These are phyloP conservation scores for Nannobrachium achirus DNA, from an alignment of 2,113 vertebrate species.

Conservation along the genomic window DNA sequence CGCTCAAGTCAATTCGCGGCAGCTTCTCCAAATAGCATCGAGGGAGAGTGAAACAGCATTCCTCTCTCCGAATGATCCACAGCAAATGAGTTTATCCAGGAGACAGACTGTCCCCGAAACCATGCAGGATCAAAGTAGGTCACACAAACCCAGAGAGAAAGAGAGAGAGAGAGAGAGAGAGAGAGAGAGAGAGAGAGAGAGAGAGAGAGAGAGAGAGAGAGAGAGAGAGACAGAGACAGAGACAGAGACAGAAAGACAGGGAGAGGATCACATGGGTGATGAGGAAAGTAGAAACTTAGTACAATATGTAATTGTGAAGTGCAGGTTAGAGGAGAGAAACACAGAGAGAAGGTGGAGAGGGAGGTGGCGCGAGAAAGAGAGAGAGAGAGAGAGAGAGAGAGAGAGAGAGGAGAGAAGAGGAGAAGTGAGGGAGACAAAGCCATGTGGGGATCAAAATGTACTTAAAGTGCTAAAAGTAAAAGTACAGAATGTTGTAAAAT, in stretches of 20 bases:
- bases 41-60: slow-evolving; percentile 33
- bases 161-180: background rate
- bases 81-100: slow-evolving; percentile 70
- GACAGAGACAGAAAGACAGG: background rate
- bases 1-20: slow-evolving; percentile 13
- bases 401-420: background rate
- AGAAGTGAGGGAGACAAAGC: too few species aligned
- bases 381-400: background rate
- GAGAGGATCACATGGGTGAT: background rate
- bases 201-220: background rate
- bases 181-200: background rate
- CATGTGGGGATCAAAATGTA: too few species aligned
- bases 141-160: slow-evolving; percentile 18
- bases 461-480: too few species aligned
- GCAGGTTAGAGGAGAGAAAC: background rate
- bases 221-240: background rate
- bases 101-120: slow-evolving; percentile 54
- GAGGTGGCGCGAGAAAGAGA: background rate
- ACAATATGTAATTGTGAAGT: too few species aligned
- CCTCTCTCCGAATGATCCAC: slow-evolving; percentile 70
- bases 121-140: slow-evolving; percentile 71
- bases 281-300: background rate
- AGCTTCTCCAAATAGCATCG: slow-evolving; percentile 42
- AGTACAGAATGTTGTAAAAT: too few species aligned
- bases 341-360: background rate